These are phyloP conservation scores for Delia radicum DNA, from an alignment of 1,140 invertebrate species.

Conservation along the genomic window DNA sequence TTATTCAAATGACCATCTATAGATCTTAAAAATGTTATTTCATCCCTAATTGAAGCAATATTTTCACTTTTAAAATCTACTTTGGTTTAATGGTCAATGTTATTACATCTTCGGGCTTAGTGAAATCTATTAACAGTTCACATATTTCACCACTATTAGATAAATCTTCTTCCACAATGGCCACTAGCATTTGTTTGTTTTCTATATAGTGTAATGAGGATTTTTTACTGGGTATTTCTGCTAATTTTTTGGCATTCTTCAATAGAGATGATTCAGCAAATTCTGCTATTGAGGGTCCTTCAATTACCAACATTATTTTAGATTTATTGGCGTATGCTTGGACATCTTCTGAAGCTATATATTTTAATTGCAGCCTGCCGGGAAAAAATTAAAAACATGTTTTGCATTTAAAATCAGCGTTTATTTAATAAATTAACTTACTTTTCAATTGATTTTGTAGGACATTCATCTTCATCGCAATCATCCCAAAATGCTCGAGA, in stretches of 20 bases:
- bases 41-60: constrained; percentile 36
- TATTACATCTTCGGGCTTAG: constrained; percentile 40
- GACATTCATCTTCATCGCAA: constrained; percentile 49
- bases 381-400: not conserved
- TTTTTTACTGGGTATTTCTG: constrained; percentile 35
- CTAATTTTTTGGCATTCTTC: constrained; percentile 32
- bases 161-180: constrained; percentile 42
- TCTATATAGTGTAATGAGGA: constrained; percentile 33
- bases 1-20: constrained; percentile 33
- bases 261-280: constrained; percentile 35
- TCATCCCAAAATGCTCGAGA: constrained; percentile 53
- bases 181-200: constrained; percentile 35
- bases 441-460: constrained; percentile 33
- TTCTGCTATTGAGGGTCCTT: constrained; percentile 37
- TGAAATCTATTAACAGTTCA: constrained; percentile 41
- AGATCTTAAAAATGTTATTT: constrained; percentile 38
- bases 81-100: constrained; percentile 45
- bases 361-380: constrained; percentile 16
- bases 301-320: constrained; percentile 43
- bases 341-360: constrained; percentile 8
- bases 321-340: not conserved
- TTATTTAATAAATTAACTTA: too few species aligned
- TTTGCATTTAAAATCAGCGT: not conserved
- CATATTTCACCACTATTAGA: constrained; percentile 43
- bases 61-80: constrained; percentile 50